Conservation (phyloP, 1,140 invertebrate species). For the Saxidomus purpurata region DNA sequence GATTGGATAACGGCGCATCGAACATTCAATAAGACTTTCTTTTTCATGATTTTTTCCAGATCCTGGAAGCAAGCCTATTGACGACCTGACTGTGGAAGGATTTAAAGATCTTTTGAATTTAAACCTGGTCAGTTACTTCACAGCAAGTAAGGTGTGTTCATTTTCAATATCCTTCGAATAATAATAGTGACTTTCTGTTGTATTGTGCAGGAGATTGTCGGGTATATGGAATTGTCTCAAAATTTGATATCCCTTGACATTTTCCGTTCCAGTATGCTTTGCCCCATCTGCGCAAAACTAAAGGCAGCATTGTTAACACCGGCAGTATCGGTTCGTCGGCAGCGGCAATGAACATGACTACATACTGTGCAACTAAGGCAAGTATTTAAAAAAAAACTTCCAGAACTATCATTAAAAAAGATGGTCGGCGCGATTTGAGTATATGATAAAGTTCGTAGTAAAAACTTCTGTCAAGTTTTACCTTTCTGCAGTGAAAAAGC, state of each 20-base stretch:
- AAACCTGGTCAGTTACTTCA: conserved; percentile 12
- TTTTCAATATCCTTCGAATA: no score
- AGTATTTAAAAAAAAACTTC: neutral
- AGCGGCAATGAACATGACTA: neutral
- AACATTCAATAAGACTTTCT: no score
- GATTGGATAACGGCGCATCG: no score
- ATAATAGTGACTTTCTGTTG: no score
- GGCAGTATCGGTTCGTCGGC: neutral
- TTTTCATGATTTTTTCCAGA: neutral
- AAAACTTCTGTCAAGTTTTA: no score
- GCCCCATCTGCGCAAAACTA: neutral
- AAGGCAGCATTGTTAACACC: conserved; percentile 11
- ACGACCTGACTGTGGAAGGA: neutral
- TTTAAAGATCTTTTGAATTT: neutral
- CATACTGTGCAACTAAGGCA: conserved; percentile 18
- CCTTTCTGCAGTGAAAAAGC: no score
- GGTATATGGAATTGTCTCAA: no score
- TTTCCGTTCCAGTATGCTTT: conserved; percentile 13
- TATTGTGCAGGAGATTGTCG: no score
- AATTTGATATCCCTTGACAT: no score
- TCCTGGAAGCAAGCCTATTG: neutral
- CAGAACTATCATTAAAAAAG: no score
- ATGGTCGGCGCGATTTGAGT: no score
- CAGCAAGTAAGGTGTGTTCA: conserved; percentile 19
- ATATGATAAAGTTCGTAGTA: no score